These are phyloP conservation scores for Pseudomyrmex pallidus DNA, from an alignment of 1,140 invertebrate genomes.

Conservation along the genomic window DNA sequence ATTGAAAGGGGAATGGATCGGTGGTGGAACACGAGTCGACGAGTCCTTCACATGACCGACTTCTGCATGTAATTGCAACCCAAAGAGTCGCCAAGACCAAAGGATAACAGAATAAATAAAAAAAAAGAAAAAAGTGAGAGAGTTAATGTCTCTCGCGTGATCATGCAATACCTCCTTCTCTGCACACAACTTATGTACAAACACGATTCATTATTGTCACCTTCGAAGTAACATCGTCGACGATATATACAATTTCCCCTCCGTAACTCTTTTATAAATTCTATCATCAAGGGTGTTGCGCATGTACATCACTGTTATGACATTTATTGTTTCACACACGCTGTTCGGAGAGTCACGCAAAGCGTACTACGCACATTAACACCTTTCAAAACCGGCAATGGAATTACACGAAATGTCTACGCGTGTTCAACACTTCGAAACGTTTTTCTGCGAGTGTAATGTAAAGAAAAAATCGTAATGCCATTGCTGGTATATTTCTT, in stretches of 20 bases:
- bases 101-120: not conserved
- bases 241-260: not conserved
- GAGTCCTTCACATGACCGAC: slow-evolving; percentile 36
- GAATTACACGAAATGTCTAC: not conserved
- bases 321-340: slow-evolving; percentile 33
- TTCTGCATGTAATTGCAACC: slow-evolving; percentile 37
- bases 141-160: not conserved
- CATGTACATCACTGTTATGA: slow-evolving; percentile 4
- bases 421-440: not conserved
- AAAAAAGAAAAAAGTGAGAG: not conserved
- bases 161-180: slow-evolving; percentile 37
- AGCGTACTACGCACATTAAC: not conserved
- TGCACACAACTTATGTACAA: slow-evolving; percentile 72
- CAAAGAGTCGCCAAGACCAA: slow-evolving; percentile 23
- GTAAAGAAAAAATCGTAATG: not conserved
- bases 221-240: slow-evolving; percentile 36
- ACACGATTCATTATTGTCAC: slow-evolving; percentile 69
- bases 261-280: not conserved
- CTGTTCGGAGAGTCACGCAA: slow-evolving; percentile 30
- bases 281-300: not conserved
- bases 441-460: not conserved
- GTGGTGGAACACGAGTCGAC: slow-evolving; percentile 36
- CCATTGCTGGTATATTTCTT: not conserved
- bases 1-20: slow-evolving; percentile 32
- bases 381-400: not conserved